A percentile compares a stretch with the other conserved stretches of the same genome.
Conservation (phyloP, 2,888 invertebrate genomes). For the Eilema caniola region DNA sequence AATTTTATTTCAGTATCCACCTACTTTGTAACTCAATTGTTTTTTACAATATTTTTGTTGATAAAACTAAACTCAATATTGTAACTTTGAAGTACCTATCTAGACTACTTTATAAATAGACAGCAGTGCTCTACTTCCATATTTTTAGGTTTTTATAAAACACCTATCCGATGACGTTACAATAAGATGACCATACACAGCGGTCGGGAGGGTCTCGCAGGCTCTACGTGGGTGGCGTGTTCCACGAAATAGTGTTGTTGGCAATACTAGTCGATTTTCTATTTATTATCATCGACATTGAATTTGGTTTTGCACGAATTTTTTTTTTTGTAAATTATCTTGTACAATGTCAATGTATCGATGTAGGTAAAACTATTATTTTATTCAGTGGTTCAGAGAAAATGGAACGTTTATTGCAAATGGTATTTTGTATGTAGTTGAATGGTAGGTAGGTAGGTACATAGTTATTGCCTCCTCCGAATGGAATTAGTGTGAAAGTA, state of each 20-base stretch:
- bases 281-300: slow-evolving; percentile 51
- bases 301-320: not conserved
- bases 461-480: not conserved
- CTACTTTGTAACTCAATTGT: slow-evolving; percentile 12
- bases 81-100: too few relatives aligned
- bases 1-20: slow-evolving; percentile 21
- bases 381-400: not conserved
- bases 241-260: slow-evolving; percentile 78
- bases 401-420: not conserved
- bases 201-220: slow-evolving; percentile 59
- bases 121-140: slow-evolving; percentile 5
- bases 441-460: not conserved
- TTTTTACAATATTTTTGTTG: not conserved
- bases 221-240: slow-evolving; percentile 81
- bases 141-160: slow-evolving; percentile 27
- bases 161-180: slow-evolving; percentile 57
- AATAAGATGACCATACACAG: slow-evolving; percentile 60
- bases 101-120: not conserved
- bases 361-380: not conserved
- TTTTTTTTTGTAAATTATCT: too few relatives aligned
- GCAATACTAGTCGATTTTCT: slow-evolving; percentile 56
- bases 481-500: slow-evolving; percentile 10
- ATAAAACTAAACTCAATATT: too few relatives aligned
- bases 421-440: too few relatives aligned
- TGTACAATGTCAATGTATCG: not conserved